phyloP scores from a whole-genome alignment of 2,113 vertebrate species.

The Phoxinus phoxinus region DNA sequence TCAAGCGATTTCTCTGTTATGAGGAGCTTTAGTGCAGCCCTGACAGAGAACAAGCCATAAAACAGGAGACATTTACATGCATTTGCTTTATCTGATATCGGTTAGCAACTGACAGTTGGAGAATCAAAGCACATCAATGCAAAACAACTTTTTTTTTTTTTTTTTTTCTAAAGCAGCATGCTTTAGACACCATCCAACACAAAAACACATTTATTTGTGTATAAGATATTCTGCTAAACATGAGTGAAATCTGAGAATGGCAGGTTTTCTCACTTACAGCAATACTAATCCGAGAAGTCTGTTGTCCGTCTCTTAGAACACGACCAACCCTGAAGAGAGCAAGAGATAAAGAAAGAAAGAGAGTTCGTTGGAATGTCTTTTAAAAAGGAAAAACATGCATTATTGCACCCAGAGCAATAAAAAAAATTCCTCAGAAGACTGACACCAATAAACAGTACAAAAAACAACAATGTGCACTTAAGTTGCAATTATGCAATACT shows the following conservation, averaged over 20 bases:
- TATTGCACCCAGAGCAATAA: too few species aligned
- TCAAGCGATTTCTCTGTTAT: constrained; percentile 93
- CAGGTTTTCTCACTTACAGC: constrained; percentile 84
- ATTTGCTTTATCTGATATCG: neutral
- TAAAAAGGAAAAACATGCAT: too few species aligned
- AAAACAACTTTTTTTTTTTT: too few species aligned
- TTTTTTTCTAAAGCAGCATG: neutral
- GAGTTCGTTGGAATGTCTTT: too few species aligned
- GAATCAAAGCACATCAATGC: neutral
- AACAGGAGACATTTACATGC: neutral
- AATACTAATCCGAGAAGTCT: constrained; percentile 96
- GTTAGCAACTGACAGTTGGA: neutral
- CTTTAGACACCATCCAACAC: neutral
- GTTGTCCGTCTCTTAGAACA: constrained; percentile 96
- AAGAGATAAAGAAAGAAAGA: constrained; percentile 44
- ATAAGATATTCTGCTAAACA: neutral
- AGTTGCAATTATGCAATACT: too few species aligned
- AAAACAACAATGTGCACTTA: neutral
- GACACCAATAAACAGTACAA: too few species aligned
- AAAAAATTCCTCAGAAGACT: too few species aligned
- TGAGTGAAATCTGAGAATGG: neutral
- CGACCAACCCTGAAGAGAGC: constrained; percentile 88
- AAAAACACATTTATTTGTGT: too few species aligned
- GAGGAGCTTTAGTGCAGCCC: constrained; percentile 93
- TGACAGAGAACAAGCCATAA: constrained; percentile 52